phyloP scores from a whole-genome alignment of 2,888 invertebrate species.

The Leucoptera coffeella region DNA sequence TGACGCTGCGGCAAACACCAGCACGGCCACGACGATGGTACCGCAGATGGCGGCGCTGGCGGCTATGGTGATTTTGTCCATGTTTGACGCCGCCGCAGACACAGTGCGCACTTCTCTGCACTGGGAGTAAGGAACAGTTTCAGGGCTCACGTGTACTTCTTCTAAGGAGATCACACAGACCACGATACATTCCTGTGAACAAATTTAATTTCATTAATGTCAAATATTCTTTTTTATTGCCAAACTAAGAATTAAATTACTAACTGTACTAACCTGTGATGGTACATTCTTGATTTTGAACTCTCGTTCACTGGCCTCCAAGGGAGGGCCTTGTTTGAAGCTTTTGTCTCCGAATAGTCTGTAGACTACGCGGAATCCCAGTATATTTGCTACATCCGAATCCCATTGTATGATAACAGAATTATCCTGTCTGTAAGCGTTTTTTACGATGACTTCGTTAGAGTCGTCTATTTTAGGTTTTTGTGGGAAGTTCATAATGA shows the following conservation, averaged over 20 bases:
- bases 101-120: conserved; percentile 87
- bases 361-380: conserved; percentile 87
- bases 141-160: conserved; percentile 81
- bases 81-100: conserved; percentile 75
- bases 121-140: conserved; percentile 77
- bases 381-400: conserved; percentile 77
- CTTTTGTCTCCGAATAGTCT: conserved; percentile 83
- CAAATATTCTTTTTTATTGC: too few relatives aligned
- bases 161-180: conserved; percentile 90
- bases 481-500: conserved; percentile 65
- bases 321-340: conserved; percentile 84
- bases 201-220: neutral
- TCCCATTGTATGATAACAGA: conserved; percentile 90
- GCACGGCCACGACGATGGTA: conserved; percentile 84
- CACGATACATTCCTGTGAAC: conserved; percentile 77
- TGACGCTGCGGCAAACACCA: conserved; percentile 84
- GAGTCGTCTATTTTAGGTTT: conserved; percentile 59
- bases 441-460: conserved; percentile 78
- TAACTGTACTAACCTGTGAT: conserved; percentile 60
- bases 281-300: conserved; percentile 92
- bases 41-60: conserved; percentile 91
- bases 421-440: conserved; percentile 78
- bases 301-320: conserved; percentile 84
- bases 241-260: too few relatives aligned
- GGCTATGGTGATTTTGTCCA: conserved; percentile 93